Conservation (phyloP, 2,113 vertebrate genomes). For the Gasterosteus nipponicus region DNA sequence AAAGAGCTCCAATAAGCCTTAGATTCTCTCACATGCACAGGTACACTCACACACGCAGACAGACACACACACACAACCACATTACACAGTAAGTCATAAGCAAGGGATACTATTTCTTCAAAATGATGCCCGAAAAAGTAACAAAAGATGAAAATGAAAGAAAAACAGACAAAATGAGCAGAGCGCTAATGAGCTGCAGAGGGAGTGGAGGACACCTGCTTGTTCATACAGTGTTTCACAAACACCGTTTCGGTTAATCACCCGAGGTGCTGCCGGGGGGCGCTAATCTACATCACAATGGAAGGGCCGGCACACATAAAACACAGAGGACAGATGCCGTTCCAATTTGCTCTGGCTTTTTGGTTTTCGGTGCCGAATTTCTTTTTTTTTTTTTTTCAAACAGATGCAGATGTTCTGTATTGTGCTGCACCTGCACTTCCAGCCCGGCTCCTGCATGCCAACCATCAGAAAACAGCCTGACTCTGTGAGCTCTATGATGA, state of each 20-base stretch:
- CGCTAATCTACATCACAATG: constrained; percentile 74
- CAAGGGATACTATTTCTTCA: constrained; percentile 37
- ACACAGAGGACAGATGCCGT: constrained; percentile 70
- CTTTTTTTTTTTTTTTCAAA: constrained; percentile 9
- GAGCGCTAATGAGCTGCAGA: constrained; percentile 75
- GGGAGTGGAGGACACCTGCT: constrained; percentile 78
- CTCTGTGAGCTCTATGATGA: constrained; percentile 34
- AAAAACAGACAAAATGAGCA: constrained; percentile 59
- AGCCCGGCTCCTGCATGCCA: constrained; percentile 52
- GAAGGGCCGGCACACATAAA: constrained; percentile 62
- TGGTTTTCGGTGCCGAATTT: constrained; percentile 54
- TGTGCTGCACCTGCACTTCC: constrained; percentile 74
- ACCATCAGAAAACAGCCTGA: constrained; percentile 45
- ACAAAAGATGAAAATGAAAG: constrained; percentile 60
- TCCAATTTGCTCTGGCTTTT: constrained; percentile 68
- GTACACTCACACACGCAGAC: constrained; percentile 12
- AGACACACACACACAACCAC: constrained; percentile 6
- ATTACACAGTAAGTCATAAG: constrained; percentile 24
- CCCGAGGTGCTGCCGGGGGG: constrained; percentile 69
- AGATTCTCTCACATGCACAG: constrained; percentile 28
- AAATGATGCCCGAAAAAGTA: constrained; percentile 45
- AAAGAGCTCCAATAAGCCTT: constrained; percentile 55
- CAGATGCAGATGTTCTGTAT: constrained; percentile 71
- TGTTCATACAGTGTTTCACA: constrained; percentile 69
- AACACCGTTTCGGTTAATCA: constrained; percentile 75